Base-by-base conservation (phyloP, 2,113 vertebrate genomes). In the Xiphorhynchus elegans region DNA sequence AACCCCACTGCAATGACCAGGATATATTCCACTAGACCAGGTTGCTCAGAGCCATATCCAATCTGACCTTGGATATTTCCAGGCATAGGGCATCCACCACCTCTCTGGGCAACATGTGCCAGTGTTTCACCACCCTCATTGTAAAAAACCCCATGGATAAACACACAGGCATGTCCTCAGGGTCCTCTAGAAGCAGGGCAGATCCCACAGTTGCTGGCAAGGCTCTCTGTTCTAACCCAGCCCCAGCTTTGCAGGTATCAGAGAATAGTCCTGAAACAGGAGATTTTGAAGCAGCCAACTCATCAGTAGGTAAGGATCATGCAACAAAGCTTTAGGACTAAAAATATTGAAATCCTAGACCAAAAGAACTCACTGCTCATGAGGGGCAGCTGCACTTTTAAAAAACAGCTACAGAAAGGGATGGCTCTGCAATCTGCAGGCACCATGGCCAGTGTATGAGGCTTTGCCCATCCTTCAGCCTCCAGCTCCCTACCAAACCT, bases 381-480 rank as follows among this genome's bases (percentile, higher is more conserved):
- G 29, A 87, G 33, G 44, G 79, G 46, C 62, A 46, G 53, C 35
- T 63, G 64, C 35, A 39, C 28, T 85, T 85, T 17, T 14, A 35
- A 37, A 81, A 58, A 50, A 2, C 29, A 81, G n/a, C 50, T 56
- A 28, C 35, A 33, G 10, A 70, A 55, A 58, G 50, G 31, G 31
- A 46, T 3, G 20, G 39, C 62, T 64, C 49, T 1, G 1, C 62
- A 58, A 50, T 35, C 60, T 33, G 28, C 53, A 68, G 66, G 49
- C 37, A 64, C 8, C 19, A 5, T 28, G 0, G 2, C 49, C 33
- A 56, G 40, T 1, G 26, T 35, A 19, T 0, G 1, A 46, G 13
- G 25, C 37, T 68, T 74, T 4, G 8, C 26, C 9, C 35, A 66
- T 4, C 50, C 63, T 58, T 79, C 64, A 86, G 39, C 44, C 56